phyloP scores from a whole-genome alignment of 2,888 invertebrate species.

The Microctonus hyperodae region DNA sequence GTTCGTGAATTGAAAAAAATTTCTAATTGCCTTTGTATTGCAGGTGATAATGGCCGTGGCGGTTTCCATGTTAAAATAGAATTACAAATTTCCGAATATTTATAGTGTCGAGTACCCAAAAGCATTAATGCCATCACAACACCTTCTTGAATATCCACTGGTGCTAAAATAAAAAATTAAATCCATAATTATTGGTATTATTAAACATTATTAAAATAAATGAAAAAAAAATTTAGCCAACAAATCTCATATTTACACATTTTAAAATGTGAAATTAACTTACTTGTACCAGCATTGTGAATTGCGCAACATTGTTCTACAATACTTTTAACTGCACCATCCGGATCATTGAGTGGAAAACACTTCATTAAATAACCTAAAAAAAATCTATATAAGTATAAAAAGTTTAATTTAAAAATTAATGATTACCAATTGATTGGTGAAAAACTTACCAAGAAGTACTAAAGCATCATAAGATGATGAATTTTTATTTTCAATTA shows the following conservation, averaged over 20 bases:
- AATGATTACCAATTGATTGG: not conserved
- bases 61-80: conserved; percentile 52
- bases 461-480: conserved; percentile 47
- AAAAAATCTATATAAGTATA: no score
- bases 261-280: conserved; percentile 14
- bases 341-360: conserved; percentile 44
- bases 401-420: conserved; percentile 4
- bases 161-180: conserved; percentile 37
- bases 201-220: not conserved
- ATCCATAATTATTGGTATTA: not conserved
- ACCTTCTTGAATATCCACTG: conserved; percentile 54
- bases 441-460: conserved; percentile 48
- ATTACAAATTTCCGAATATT: conserved; percentile 40
- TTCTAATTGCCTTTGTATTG: not conserved
- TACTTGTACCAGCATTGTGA: conserved; percentile 48
- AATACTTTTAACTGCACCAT: conserved; percentile 41
- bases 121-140: conserved; percentile 51
- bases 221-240: not conserved
- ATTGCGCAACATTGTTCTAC: conserved; percentile 51
- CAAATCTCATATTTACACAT: not conserved
- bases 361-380: conserved; percentile 52
- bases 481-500: conserved; percentile 45
- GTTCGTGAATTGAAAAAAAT: not conserved
- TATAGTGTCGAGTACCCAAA: conserved; percentile 38
- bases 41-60: not conserved